Evolutionary conservation across 1,140 invertebrate species (phyloP), one percentile per base, ranked within the genome.

Genomic region (Drosophila orena): DNA sequence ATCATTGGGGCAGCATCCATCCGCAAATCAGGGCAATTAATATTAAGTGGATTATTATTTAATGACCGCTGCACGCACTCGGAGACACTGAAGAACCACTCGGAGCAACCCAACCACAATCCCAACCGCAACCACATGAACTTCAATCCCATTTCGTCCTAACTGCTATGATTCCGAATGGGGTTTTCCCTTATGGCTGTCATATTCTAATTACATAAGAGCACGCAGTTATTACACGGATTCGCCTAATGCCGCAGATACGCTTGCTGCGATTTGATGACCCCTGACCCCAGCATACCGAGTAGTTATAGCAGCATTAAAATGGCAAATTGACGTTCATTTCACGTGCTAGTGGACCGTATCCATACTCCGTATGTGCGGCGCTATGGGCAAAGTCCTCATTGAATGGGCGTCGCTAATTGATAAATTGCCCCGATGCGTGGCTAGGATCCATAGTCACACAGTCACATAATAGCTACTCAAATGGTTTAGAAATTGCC

Each of bases 31-130:
- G 71, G 74, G 77, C 81, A 90, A 90, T 90, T 90, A 90, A 90
- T 90, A 90, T 91, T 86, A 90, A 90, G 85, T 90, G 85, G 85
- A 90, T 90, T 90, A 86, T 77, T 81, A 90, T 90, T 90, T 90
- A 90, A 90, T 90, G 85, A 86, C 86, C 85, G 74, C 35, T 64
- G 75, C 83, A 88, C 83, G 79, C 83, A 81, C 75, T 57, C 55
- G 46, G 20, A 73, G 66, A 77, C 53, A 54, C 43, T 52, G 53
- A 57, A 46, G 56, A 57, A 52, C 40, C 47, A n/a, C 15, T 20
- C 15, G 3, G 17, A 30, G 24, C 24, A 20, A 22, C 37, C 53
- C 54, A 42, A 22, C 17, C 17, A 43, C 42, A 6, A 43, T 20
- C 10, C 8, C 8, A 43, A 34, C 50, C 44, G 12, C 4, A 44